Conservation (phyloP, 2,113 vertebrate genomes). For the Hippocampus barbouri region DNA sequence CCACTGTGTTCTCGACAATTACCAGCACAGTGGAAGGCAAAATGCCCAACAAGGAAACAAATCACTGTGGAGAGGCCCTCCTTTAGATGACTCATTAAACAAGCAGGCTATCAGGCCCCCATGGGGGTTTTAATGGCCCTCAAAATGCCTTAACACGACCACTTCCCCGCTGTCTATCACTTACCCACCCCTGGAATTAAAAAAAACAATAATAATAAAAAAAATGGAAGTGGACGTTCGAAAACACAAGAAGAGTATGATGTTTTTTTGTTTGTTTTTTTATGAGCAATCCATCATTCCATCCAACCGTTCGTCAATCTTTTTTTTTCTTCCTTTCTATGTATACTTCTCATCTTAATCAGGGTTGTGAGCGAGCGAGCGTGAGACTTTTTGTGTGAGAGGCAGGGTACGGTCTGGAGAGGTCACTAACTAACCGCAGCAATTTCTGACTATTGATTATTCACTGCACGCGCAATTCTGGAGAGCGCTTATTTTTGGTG, state of each 20-base stretch:
- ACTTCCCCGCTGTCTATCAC: conserved; percentile 40
- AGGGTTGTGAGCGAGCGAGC: too few relatives aligned
- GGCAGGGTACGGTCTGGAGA: too few relatives aligned
- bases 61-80: conserved; percentile 40
- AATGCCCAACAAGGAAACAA: conserved; percentile 37
- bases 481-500: too few relatives aligned
- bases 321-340: background rate
- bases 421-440: too few relatives aligned
- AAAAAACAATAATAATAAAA: conserved; percentile 25
- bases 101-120: conserved; percentile 22
- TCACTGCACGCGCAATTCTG: too few relatives aligned
- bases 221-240: conserved; percentile 23
- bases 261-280: background rate
- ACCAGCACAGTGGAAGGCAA: conserved; percentile 16
- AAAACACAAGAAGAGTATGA: conserved; percentile 25
- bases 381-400: too few relatives aligned
- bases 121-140: conserved; percentile 37
- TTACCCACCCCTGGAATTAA: conserved; percentile 24
- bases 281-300: background rate
- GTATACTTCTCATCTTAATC: too few relatives aligned
- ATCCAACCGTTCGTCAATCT: background rate
- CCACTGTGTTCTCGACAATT: conserved; percentile 42
- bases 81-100: conserved; percentile 55
- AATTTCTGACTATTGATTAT: too few relatives aligned
- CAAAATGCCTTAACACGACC: conserved; percentile 43